Base-by-base conservation (phyloP, 2,888 invertebrate species). In the Anthophora plumipes region DNA sequence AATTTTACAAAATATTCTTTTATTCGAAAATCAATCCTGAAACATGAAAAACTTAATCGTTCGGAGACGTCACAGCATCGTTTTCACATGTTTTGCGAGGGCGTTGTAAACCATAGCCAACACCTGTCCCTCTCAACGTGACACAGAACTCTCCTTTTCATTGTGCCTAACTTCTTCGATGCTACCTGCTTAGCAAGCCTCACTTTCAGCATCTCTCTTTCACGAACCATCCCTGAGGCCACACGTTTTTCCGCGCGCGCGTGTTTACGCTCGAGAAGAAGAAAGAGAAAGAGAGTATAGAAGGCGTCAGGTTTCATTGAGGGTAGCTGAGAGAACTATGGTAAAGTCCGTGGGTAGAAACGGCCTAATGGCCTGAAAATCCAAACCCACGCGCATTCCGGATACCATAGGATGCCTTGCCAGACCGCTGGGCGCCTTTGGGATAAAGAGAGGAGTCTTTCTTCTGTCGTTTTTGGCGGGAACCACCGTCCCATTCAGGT, bases 391-490 rank as follows among this genome's bases (percentile, higher is more conserved):
- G 79, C 80, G 70, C 80, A 87, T 88, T 87, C 87, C 86, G 70
- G 60, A 46, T 60, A 50, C 67, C 71, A 60, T 64, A 39, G 52
- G 1, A 25, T 50, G 63, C 14, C 55, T 22, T 57, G n/a, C 77
- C 80, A 89, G 88, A 89, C 89, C 70, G 86, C 82, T 83, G 80
- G 89, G 85, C 89, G 89, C 88, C 89, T 82, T 81, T 48, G 14
- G 48, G 68, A 60, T 66, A 55, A 31, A 31, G 31, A 31, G 31
- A 31, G 31, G 31, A 31, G 37, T 22, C 60, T 54, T 67, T 66
- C 46, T 41, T 48, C 46, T 67, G 11, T 70, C 72, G 52, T 64
- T 77, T 79, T 81, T 79, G 72, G 77, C 82, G 81, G 80, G 74
- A 83, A 75, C 73, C 43, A 9, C 31, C 46, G 25, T 64, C 66